These are phyloP conservation scores for Megalurothrips usitatus DNA, from an alignment of 2,888 invertebrate species.

Conservation along the genomic window DNA sequence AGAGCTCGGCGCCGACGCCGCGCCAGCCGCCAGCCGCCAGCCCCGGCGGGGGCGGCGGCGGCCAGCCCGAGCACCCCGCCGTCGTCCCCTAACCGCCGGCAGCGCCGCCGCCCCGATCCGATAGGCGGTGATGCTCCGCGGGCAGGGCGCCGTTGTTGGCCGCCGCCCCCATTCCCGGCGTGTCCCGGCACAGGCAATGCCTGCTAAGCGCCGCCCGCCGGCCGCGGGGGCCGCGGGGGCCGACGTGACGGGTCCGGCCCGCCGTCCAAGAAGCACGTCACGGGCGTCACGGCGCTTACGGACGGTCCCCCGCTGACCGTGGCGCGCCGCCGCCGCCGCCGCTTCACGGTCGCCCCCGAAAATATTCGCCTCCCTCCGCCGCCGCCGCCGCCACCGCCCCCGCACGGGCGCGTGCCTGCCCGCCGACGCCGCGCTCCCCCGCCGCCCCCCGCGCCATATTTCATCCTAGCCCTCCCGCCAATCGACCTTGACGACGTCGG, in stretches of 20 bases:
- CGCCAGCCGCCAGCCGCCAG: not conserved
- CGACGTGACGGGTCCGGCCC: too few relatives aligned
- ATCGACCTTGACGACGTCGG: not conserved
- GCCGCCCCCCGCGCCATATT: not conserved
- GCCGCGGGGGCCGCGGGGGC: too few relatives aligned
- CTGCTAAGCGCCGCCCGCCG: too few relatives aligned
- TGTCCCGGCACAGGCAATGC: too few relatives aligned
- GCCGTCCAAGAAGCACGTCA: too few relatives aligned
- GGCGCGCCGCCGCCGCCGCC: too few relatives aligned
- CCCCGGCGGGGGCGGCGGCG: not conserved
- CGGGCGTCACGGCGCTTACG: too few relatives aligned
- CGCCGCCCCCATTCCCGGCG: too few relatives aligned
- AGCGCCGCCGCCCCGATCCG: not conserved
- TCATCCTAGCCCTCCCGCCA: conserved; percentile 1
- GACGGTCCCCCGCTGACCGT: too few relatives aligned
- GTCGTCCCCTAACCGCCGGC: conserved; percentile 6
- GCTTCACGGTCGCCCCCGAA: too few relatives aligned
- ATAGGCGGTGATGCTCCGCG: not conserved
- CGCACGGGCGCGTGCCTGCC: not conserved
- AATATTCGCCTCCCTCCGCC: not conserved
- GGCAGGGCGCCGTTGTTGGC: too few relatives aligned
- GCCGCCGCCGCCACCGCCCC: not conserved
- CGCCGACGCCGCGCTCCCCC: not conserved
- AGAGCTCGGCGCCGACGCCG: not conserved
- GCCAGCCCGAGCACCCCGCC: not conserved